These are phyloP conservation scores for Tridacna gigas DNA, from an alignment of 2,888 invertebrate genomes.

Conservation along the genomic window DNA sequence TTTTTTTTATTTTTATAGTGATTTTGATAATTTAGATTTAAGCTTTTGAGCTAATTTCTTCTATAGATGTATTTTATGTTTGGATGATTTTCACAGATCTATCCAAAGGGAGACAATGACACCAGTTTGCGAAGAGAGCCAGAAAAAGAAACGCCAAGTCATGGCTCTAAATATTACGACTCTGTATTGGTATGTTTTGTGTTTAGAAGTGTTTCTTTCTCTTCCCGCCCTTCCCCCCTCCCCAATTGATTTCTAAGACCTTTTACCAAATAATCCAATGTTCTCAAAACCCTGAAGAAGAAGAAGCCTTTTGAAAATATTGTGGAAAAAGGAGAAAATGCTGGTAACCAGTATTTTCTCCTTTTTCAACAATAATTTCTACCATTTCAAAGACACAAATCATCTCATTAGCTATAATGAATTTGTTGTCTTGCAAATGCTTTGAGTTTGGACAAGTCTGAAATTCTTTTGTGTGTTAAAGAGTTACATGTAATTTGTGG, in stretches of 20 bases:
- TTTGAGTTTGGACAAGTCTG: background rate
- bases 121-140: conserved; percentile 72
- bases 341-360: background rate
- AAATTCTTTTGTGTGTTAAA: background rate
- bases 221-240: no score
- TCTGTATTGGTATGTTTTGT: conserved; percentile 71
- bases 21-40: no score
- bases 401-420: background rate
- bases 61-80: no score
- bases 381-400: background rate
- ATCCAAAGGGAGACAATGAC: conserved; percentile 67
- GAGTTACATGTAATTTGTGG: background rate
- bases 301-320: background rate
- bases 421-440: background rate
- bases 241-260: no score
- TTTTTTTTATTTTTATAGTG: no score
- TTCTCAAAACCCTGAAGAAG: background rate
- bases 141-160: conserved; percentile 64
- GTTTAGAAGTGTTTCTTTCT: no score
- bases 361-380: background rate
- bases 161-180: conserved; percentile 75
- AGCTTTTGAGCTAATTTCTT: no score
- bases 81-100: conserved; percentile 60
- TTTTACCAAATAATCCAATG: background rate
- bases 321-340: background rate